Evolutionary conservation across 2,888 invertebrate species (phyloP).

Genomic region (Andrena camellia): DNA sequence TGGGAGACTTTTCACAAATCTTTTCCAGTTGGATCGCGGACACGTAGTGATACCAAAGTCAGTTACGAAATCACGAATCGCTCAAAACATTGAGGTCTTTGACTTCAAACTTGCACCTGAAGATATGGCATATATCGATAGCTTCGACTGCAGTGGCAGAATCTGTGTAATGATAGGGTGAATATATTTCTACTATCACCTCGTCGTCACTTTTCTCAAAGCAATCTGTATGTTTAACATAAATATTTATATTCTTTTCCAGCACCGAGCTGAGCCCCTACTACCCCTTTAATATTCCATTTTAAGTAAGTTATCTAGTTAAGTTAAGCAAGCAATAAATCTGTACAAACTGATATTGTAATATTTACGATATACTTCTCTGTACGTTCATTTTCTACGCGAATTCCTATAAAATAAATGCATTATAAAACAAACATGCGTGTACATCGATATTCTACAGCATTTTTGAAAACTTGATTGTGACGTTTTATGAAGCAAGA

Average conservation of each 20-base stretch:
- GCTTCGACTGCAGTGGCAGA: constrained; percentile 90
- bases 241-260: constrained; percentile 76
- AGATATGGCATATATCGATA: constrained; percentile 89
- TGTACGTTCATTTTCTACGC: constrained; percentile 33
- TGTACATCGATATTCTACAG: not conserved
- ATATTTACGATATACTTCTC: constrained; percentile 7
- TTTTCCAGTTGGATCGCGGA: constrained; percentile 88
- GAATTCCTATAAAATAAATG: constrained; percentile 40
- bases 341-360: constrained; percentile 7
- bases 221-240: constrained; percentile 22
- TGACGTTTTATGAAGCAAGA: not conserved
- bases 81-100: constrained; percentile 90
- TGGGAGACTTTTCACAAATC: not conserved
- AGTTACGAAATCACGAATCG: constrained; percentile 90
- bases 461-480: too few species aligned
- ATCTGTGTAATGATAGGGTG: constrained; percentile 88
- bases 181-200: constrained; percentile 74
- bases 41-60: constrained; percentile 94
- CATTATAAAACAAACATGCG: not conserved
- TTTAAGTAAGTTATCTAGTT: constrained; percentile 76
- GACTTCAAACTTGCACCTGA: constrained; percentile 91
- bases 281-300: constrained; percentile 86
- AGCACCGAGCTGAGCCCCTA: constrained; percentile 86
- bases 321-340: constrained; percentile 7
- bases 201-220: not conserved